phyloP scores from a whole-genome alignment of 2,888 invertebrate genomes.

The Taphrorychus bicolor region DNA sequence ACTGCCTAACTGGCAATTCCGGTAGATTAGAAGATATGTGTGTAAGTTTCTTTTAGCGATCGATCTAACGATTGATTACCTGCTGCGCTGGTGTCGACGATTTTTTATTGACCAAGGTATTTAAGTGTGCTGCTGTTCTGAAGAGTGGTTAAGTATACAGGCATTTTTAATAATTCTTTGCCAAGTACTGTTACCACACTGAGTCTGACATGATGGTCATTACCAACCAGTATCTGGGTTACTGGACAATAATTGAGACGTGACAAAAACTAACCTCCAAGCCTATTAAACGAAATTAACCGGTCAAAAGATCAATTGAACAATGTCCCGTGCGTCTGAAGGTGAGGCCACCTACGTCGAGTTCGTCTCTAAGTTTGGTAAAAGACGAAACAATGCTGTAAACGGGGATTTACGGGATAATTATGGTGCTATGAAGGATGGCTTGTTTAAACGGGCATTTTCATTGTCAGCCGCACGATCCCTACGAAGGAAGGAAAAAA shows the following conservation, averaged over 20 bases:
- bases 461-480: not conserved
- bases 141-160: too few species aligned
- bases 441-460: not conserved
- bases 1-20: too few species aligned
- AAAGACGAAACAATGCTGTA: not conserved
- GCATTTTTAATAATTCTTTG: too few species aligned
- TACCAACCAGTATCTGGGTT: not conserved
- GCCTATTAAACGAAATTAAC: conserved; percentile 14
- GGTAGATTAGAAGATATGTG: too few species aligned
- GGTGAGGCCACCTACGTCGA: conserved; percentile 22
- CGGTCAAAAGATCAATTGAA: conserved; percentile 29
- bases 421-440: not conserved
- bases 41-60: too few species aligned
- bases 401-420: not conserved
- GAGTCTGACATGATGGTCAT: too few species aligned
- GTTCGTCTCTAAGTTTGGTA: conserved; percentile 13
- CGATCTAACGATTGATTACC: too few species aligned
- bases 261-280: conserved; percentile 2
- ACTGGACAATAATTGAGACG: not conserved
- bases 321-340: conserved; percentile 18
- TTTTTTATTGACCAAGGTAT: too few species aligned
- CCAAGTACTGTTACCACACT: too few species aligned
- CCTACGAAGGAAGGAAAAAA: not conserved
- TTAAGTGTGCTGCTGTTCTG: too few species aligned
- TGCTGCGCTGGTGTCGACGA: too few species aligned